phyloP scores from a whole-genome alignment of 2,113 vertebrate genomes.

The Cyprinodon tularosa region DNA sequence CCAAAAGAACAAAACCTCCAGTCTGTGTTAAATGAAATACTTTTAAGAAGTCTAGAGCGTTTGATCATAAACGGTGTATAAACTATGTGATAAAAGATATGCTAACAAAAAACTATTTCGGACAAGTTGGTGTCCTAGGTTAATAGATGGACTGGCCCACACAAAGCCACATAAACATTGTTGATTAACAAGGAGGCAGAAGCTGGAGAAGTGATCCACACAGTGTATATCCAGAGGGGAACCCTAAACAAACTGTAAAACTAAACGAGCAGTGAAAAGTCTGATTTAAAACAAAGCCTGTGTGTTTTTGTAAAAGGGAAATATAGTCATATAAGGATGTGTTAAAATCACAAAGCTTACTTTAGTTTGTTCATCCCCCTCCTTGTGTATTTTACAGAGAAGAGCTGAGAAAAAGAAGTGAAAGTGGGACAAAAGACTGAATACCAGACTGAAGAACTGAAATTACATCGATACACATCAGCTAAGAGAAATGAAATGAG shows the following conservation, averaged over 20 bases:
- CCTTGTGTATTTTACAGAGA: conserved; percentile 16
- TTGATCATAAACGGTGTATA: neutral
- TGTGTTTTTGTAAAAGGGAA: conserved; percentile 1
- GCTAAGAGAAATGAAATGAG: neutral
- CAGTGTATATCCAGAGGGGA: neutral
- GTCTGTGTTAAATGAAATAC: neutral
- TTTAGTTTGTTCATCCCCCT: neutral
- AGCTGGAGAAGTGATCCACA: neutral
- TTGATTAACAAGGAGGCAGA: conserved; percentile 1
- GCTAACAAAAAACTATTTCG: neutral
- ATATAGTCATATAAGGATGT: conserved; percentile 1
- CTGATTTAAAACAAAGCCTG: neutral
- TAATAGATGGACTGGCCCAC: neutral
- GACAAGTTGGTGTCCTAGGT: neutral
- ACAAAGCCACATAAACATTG: neutral
- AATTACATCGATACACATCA: neutral
- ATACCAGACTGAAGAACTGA: conserved; percentile 14
- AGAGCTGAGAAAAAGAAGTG: conserved; percentile 24
- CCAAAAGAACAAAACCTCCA: too few relatives aligned
- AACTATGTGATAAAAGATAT: neutral
- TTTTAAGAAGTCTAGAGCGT: neutral
- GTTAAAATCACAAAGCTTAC: neutral
- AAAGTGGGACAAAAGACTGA: conserved; percentile 28
- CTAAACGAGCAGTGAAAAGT: neutral
- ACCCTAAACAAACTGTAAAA: conserved; percentile 14